Conservation (phyloP, 2,888 invertebrate species). For the Habroteleia sp. region DNA sequence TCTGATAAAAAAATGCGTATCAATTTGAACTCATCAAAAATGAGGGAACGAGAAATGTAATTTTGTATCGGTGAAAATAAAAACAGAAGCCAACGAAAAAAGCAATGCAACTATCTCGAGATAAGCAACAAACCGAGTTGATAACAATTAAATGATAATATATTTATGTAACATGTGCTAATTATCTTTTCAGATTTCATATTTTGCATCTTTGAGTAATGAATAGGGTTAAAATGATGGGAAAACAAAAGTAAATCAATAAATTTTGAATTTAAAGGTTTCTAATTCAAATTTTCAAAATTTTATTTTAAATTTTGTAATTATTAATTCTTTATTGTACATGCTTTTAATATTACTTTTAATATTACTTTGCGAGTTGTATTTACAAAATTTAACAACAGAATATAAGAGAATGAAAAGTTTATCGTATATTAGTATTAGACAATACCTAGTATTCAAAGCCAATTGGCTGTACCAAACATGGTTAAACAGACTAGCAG, state of each 20-base stretch:
- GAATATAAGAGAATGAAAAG: too few relatives aligned
- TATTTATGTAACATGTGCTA: slow-evolving; percentile 42
- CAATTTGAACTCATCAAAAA: slow-evolving; percentile 15
- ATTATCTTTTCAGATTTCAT: slow-evolving; percentile 6
- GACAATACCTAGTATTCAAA: slow-evolving; percentile 73
- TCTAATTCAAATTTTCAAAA: too few relatives aligned
- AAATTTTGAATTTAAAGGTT: too few relatives aligned
- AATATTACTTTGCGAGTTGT: too few relatives aligned
- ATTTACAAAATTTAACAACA: too few relatives aligned
- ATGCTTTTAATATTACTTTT: too few relatives aligned
- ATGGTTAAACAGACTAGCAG: slow-evolving; percentile 76
- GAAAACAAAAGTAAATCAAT: too few relatives aligned
- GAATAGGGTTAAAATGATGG: too few relatives aligned
- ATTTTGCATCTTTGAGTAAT: background rate
- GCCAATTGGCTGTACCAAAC: slow-evolving; percentile 79
- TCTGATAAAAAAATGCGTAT: slow-evolving; percentile 22
- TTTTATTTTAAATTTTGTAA: too few relatives aligned
- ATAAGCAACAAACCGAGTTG: slow-evolving; percentile 33
- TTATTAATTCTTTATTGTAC: too few relatives aligned
- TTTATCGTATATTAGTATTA: too few relatives aligned
- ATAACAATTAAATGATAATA: slow-evolving; percentile 42
- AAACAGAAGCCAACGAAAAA: slow-evolving; percentile 27
- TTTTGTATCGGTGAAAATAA: slow-evolving; percentile 21
- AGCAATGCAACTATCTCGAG: slow-evolving; percentile 44
- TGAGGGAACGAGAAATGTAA: slow-evolving; percentile 29